phyloP scores from a whole-genome alignment of 2,888 invertebrate species.

The Tortrix viridana region DNA sequence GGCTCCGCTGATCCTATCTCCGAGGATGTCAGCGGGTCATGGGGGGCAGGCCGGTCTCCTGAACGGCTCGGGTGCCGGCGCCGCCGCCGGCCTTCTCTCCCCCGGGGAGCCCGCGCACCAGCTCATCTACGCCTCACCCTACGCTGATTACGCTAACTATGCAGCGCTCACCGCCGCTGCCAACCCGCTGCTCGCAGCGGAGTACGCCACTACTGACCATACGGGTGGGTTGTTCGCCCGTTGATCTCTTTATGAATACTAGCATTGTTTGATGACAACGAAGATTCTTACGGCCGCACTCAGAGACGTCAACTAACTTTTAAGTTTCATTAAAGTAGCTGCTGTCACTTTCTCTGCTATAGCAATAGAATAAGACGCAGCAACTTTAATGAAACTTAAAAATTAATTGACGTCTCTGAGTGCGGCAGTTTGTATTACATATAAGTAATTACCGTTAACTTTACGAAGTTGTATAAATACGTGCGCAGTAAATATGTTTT shows the following conservation, averaged over 20 bases:
- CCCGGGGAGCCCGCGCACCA: constrained; percentile 89
- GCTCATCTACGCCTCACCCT: constrained; percentile 93
- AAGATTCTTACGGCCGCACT: no score
- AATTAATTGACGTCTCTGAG: no score
- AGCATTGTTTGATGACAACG: constrained; percentile 26
- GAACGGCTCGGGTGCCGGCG: constrained; percentile 72
- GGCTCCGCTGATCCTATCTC: constrained; percentile 96
- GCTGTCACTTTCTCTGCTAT: no score
- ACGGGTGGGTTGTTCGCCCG: constrained; percentile 93
- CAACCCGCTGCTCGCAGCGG: constrained; percentile 91
- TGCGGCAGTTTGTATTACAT: no score
- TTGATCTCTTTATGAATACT: constrained; percentile 56
- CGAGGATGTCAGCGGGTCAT: constrained; percentile 93
- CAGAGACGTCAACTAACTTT: no score
- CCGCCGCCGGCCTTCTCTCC: constrained; percentile 74
- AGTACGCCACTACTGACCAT: constrained; percentile 94
- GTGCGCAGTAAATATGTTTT: no score
- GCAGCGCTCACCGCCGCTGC: constrained; percentile 91
- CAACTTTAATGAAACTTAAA: no score
- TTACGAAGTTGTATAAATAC: no score
- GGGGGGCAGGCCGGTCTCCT: constrained; percentile 89
- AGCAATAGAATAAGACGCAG: no score
- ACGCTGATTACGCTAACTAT: constrained; percentile 95
- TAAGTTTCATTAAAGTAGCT: no score
- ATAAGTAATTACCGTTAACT: no score